Evolutionary conservation across 2,797 vertebrate species (phyloP), one percentile per base, ranked within the genome.

Genomic region (Balearica regulorum): DNA sequence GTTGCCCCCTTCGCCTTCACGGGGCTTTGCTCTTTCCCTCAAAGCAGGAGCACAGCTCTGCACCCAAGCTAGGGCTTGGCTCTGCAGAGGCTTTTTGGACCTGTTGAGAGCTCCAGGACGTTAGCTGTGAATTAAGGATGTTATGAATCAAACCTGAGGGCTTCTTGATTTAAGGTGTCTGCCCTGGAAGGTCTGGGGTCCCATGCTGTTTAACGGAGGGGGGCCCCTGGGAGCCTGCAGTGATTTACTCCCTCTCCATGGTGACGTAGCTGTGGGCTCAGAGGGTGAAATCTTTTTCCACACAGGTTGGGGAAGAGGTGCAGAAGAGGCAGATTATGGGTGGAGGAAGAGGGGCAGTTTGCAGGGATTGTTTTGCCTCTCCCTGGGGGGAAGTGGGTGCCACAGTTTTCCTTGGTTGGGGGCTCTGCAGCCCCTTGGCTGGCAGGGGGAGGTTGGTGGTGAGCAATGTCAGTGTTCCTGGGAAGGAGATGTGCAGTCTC

Each of bases 341-440:
- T 66, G 37, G n/a, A 76, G 29, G 33, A 80, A 57, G 31, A 33
- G 16, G 37, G 16, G 35, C 4, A 35, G 24, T 41, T 80, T 51
- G 8, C 11, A 65, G 78, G 37, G 41, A 54, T 14, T 16, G 22
- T 37, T 78, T 82, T 58, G 28, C 17, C 31, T 54, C 68, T 66
- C 26, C n/a, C 18, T 0, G 0, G 16, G 5, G 22, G 14, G 5
- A 70, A 18, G 16, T 11, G 33, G 33, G 14, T 79, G 18, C 39
- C 77, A 44, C 55, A 26, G 1, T 51, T 76, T 83, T 54, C 29
- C 43, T 25, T 19, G 33, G 22, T 0, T 78, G 66, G 18, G 54
- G n/a, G 43, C 10, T 83, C 43, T 75, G 68, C 43, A 66, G 41
- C 62, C 51, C n/a, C n/a, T 53, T 9, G 17, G 22, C 60, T 46